Conservation (phyloP, 2,113 vertebrate species). For the Penelope pileata region DNA sequence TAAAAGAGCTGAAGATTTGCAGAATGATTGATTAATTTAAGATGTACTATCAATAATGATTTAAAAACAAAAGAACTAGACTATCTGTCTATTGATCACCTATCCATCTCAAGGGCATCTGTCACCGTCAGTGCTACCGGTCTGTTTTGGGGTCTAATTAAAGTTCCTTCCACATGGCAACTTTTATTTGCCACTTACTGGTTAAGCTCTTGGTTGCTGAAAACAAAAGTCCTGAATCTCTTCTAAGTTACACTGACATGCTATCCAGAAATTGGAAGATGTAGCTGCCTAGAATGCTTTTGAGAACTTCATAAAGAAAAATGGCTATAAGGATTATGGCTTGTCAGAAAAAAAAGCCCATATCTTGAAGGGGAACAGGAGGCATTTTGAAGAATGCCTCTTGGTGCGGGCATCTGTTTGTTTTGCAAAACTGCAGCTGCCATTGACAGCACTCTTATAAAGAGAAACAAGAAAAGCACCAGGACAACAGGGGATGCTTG, state of each 20-base stretch:
- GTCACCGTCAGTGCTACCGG: not conserved
- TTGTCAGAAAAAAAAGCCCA: not conserved
- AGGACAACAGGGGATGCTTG: not conserved
- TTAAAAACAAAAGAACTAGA: constrained; percentile 38
- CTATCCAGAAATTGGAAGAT: not conserved
- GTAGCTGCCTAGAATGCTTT: not conserved
- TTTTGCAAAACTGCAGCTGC: not conserved
- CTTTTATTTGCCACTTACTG: not conserved
- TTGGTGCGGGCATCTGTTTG: not conserved
- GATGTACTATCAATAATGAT: constrained; percentile 47
- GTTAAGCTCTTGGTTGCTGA: not conserved
- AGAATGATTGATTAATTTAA: constrained; percentile 62
- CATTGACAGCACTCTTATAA: not conserved
- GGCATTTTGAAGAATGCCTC: not conserved
- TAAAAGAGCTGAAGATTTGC: constrained; percentile 48
- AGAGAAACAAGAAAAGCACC: not conserved
- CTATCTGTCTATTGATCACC: constrained; percentile 44
- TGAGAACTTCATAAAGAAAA: not conserved
- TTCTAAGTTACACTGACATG: not conserved
- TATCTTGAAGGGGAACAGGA: not conserved
- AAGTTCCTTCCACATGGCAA: not conserved
- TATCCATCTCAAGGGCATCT: constrained; percentile 17
- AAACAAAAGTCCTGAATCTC: not conserved
- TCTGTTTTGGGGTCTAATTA: constrained; percentile 49
- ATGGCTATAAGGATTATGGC: not conserved